Base-by-base conservation (phyloP, 1,140 invertebrate species). In the Rhizoglyphus robini region DNA sequence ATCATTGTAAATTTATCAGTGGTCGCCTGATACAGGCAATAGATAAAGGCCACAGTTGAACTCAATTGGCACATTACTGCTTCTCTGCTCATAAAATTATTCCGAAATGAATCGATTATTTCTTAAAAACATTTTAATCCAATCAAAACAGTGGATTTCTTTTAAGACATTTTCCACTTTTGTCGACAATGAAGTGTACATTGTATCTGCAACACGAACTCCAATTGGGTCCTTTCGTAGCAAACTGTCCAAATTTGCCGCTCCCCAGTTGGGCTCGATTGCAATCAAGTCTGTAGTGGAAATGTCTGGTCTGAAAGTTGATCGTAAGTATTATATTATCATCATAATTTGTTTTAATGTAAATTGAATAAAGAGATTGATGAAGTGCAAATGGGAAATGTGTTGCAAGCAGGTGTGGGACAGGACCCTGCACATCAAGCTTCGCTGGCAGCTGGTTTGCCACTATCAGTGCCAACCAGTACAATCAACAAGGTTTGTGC, bases 141-240 rank as follows among this genome's bases (percentile, higher is more conserved):
- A n/a, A n/a, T n/a, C n/a, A n/a, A n/a, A n/a, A n/a, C n/a, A n/a
- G n/a, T n/a, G n/a, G n/a, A n/a, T n/a, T n/a, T n/a, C n/a, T n/a
- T n/a, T n/a, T n/a, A n/a, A n/a, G n/a, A n/a, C n/a, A n/a, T n/a
- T n/a, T n/a, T n/a, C 36, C 8, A 41, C 36, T 11, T 41, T 41
- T 41, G 18, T 41, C 36, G 48, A 51, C 29, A 23, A 61, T 11
- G 90, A 94, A 75, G 90, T 93, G 25, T 84, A 94, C 29, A 89
- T 96, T 72, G 81, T 91, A 29, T 87, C 88, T 68, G 90, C 87
- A 32, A 87, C 85, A 2, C 82, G 96, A 69, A 99, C 96, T 47
- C 96, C 96, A 1, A 96, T 99, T 68, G 95, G 95, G 48, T 94
- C 90, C 0, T 94, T 93, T 74, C 76, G 84, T 60, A 83, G 91